phyloP scores from a whole-genome alignment of 2,797 vertebrate species.

The Malurus leucopterus region DNA sequence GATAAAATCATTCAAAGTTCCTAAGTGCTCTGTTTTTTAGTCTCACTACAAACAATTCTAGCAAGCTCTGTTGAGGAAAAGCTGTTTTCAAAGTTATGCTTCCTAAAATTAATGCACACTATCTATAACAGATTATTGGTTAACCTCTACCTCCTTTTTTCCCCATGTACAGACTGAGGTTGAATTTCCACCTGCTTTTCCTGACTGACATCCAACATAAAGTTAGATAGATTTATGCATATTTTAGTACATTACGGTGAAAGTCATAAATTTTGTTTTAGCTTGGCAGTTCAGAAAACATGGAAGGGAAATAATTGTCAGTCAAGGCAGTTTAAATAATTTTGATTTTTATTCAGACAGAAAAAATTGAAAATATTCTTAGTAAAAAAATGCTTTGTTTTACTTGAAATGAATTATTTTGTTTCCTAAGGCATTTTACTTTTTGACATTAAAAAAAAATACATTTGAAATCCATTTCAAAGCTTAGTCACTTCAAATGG shows the following conservation, averaged over 20 bases:
- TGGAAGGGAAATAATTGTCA: conserved; percentile 25
- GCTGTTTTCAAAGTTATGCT: neutral
- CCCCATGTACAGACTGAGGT: neutral
- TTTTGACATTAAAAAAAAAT: conserved; percentile 10
- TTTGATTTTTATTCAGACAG: conserved; percentile 8
- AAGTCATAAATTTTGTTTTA: conserved; percentile 13
- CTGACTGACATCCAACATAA: conserved; percentile 28
- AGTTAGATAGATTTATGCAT: neutral
- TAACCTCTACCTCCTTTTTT: neutral
- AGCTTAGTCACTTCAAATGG: neutral
- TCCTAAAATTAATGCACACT: neutral
- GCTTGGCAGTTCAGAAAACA: conserved; percentile 22
- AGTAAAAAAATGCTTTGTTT: conserved; percentile 8
- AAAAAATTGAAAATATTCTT: conserved; percentile 1
- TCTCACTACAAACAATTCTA: neutral
- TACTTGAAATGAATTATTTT: conserved; percentile 18
- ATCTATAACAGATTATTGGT: neutral
- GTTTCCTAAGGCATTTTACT: neutral
- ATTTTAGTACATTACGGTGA: neutral
- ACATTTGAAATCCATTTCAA: conserved; percentile 26
- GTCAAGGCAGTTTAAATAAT: conserved; percentile 15
- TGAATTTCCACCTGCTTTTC: conserved; percentile 43
- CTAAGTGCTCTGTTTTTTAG: neutral
- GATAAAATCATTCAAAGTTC: neutral
- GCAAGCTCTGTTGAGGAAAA: neutral